These are phyloP conservation scores for Leuctra nigra DNA, from an alignment of 2,888 invertebrate species.

Conservation along the genomic window DNA sequence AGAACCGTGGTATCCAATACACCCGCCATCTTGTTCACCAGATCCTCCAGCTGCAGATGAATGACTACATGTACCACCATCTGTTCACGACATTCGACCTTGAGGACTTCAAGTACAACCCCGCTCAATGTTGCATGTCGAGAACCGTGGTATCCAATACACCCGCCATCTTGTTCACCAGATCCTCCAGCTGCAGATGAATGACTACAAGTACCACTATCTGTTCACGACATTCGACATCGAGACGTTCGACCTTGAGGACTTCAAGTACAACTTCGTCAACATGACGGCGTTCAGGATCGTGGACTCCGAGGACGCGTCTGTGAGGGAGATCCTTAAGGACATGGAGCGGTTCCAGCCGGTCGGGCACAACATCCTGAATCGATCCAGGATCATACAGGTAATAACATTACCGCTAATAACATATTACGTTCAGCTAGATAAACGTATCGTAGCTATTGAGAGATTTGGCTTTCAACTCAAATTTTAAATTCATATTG, in stretches of 20 bases:
- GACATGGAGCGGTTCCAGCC: constrained; percentile 63
- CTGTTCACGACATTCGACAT: constrained; percentile 68
- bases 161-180: too few species aligned
- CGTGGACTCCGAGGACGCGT: constrained; percentile 59
- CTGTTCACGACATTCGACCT: constrained; percentile 65
- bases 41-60: constrained; percentile 77
- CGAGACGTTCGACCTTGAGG: constrained; percentile 60
- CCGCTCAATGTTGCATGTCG: too few species aligned
- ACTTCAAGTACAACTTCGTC: constrained; percentile 69
- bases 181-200: constrained; percentile 77
- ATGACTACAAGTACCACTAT: constrained; percentile 79
- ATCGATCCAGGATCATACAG: constrained; percentile 46
- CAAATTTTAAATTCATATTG: too few species aligned
- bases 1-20: too few species aligned
- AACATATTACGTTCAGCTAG: too few species aligned
- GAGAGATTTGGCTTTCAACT: too few species aligned
- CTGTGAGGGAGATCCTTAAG: constrained; percentile 58
- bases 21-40: too few species aligned
- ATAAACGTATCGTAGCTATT: too few species aligned
- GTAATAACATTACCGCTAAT: too few species aligned
- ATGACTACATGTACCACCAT: constrained; percentile 78
- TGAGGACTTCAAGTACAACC: constrained; percentile 67
- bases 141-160: too few species aligned
- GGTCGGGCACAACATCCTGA: constrained; percentile 43
- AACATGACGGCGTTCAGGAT: constrained; percentile 71